A percentile compares a stretch with the other conserved stretches of the same genome.
Conservation (phyloP, 2,888 invertebrate species). For the Icerya purchasi region DNA sequence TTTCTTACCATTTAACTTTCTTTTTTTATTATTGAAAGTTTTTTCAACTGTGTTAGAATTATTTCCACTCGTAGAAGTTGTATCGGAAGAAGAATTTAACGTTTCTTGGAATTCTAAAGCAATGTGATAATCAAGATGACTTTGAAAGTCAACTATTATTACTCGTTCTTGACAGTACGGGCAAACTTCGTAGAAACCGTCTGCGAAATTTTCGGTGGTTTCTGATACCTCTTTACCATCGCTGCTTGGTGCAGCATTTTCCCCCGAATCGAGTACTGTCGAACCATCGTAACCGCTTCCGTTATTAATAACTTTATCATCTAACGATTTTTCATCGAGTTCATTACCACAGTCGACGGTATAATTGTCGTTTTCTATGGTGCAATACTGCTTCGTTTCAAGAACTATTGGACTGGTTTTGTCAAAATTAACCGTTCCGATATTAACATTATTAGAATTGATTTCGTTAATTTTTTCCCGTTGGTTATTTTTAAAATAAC, state of each 20-base stretch:
- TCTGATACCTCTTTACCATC: background rate
- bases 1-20: too few relatives aligned
- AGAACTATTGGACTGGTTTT: background rate
- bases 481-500: background rate
- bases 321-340: background rate
- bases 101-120: slow-evolving; percentile 52
- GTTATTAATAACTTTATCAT: background rate
- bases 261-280: too few relatives aligned
- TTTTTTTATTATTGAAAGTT: too few relatives aligned
- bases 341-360: background rate
- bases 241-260: too few relatives aligned
- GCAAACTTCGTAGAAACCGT: slow-evolving; percentile 27
- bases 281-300: background rate
- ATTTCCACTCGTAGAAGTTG: too few relatives aligned
- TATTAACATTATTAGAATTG: background rate
- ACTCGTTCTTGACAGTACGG: slow-evolving; percentile 44
- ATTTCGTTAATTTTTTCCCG: background rate
- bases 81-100: too few relatives aligned
- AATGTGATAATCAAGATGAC: slow-evolving; percentile 68
- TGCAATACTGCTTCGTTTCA: background rate
- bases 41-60: too few relatives aligned
- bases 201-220: background rate
- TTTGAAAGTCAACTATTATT: slow-evolving; percentile 35
- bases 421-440: background rate
- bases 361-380: background rate